Conservation (phyloP, 2,797 vertebrate species). For the Ibycter americanus region DNA sequence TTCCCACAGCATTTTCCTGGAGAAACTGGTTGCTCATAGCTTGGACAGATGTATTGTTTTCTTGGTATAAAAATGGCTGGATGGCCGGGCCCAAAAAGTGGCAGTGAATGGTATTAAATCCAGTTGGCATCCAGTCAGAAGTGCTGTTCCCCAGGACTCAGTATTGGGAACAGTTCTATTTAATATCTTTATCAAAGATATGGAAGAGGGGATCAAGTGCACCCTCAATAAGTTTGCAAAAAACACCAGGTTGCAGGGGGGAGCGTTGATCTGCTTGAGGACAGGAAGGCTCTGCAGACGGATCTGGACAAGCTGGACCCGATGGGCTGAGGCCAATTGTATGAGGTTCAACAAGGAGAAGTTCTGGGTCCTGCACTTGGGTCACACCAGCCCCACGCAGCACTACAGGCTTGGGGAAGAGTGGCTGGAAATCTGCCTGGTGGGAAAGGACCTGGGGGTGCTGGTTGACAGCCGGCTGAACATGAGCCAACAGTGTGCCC, state of each 20-base stretch:
- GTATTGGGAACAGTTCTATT: not conserved
- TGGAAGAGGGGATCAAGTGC: not conserved
- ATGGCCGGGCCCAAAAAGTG: too few relatives aligned
- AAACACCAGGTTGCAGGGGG: accelerated
- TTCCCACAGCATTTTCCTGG: not conserved
- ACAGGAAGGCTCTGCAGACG: not conserved
- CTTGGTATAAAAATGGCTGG: not conserved
- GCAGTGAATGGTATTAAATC: not conserved
- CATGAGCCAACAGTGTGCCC: accelerated
- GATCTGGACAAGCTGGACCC: not conserved
- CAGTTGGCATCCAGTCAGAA: not conserved
- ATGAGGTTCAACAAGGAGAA: not conserved
- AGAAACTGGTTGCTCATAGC: not conserved
- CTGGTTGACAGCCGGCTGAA: not conserved
- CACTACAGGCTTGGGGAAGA: not conserved
- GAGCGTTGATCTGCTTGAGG: not conserved
- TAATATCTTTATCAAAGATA: not conserved
- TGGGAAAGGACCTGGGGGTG: not conserved
- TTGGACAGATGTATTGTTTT: not conserved
- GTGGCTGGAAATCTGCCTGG: not conserved
- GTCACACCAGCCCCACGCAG: not conserved
- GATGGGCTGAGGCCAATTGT: not conserved
- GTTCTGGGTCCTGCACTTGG: not conserved
- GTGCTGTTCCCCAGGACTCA: not conserved
- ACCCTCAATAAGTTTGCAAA: not conserved